These are phyloP conservation scores for Pao palembangensis DNA, from an alignment of 2,113 vertebrate genomes.

Conservation along the genomic window DNA sequence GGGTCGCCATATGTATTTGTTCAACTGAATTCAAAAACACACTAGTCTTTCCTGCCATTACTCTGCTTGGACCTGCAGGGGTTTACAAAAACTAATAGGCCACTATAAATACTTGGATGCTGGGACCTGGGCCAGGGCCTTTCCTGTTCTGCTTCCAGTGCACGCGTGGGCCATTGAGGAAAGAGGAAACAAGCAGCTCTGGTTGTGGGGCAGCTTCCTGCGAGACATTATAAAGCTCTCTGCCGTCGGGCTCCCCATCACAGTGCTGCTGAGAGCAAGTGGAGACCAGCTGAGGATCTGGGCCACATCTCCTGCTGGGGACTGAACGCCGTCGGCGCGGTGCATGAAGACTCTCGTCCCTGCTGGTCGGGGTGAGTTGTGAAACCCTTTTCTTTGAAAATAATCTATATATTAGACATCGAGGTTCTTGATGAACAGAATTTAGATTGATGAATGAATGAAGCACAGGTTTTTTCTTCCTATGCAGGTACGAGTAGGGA, in stretches of 20 bases:
- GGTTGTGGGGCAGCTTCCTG: constrained; percentile 71
- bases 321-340: constrained; percentile 44
- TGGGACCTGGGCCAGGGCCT: constrained; percentile 42
- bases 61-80: constrained; percentile 53
- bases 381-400: neutral
- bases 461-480: neutral
- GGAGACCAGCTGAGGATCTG: constrained; percentile 33
- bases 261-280: constrained; percentile 48
- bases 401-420: no score
- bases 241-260: constrained; percentile 27
- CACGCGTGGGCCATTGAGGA: constrained; percentile 72
- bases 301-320: constrained; percentile 26
- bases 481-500: constrained; percentile 78
- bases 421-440: no score
- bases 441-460: neutral
- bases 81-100: constrained; percentile 74
- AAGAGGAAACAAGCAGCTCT: constrained; percentile 71
- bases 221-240: constrained; percentile 71
- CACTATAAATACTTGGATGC: constrained; percentile 74
- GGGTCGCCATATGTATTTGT: constrained; percentile 58
- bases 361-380: constrained; percentile 80
- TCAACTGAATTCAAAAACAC: constrained; percentile 62
- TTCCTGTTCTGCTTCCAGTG: constrained; percentile 71
- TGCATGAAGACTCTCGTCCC: constrained; percentile 73
- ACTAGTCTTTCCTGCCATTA: constrained; percentile 70